Conservation (phyloP, 2,888 invertebrate species). For the Ashinkailepas kermadecensis region DNA sequence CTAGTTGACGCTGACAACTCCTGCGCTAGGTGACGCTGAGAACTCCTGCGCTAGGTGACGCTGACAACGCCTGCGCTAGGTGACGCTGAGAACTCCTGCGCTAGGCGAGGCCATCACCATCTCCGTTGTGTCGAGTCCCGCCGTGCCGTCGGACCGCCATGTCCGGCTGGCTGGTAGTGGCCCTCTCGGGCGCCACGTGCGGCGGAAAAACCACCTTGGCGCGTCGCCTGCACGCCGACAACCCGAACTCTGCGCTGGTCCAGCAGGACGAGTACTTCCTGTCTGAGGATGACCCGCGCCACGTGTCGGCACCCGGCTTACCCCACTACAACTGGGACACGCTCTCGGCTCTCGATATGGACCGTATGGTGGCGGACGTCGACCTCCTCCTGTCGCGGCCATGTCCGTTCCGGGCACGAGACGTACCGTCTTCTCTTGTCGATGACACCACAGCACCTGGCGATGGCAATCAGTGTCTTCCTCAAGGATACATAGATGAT, state of each 20-base stretch:
- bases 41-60: too few relatives aligned
- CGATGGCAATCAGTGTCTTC: too few relatives aligned
- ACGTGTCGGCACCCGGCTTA: constrained; percentile 29
- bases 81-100: too few relatives aligned
- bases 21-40: too few relatives aligned
- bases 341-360: constrained; percentile 63
- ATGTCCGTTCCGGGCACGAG: too few relatives aligned
- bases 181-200: constrained; percentile 72
- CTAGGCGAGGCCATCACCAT: too few relatives aligned
- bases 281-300: constrained; percentile 30
- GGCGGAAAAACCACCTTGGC: constrained; percentile 74
- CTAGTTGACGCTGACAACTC: too few relatives aligned
- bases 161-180: constrained; percentile 55
- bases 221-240: constrained; percentile 44
- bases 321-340: constrained; percentile 39
- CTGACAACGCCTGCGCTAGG: too few relatives aligned
- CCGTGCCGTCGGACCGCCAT: constrained; percentile 34
- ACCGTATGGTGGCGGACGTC: constrained; percentile 58
- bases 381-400: not conserved
- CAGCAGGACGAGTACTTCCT: constrained; percentile 34
- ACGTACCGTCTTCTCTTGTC: too few relatives aligned
- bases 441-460: too few relatives aligned
- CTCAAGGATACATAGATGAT: too few relatives aligned
- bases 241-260: constrained; percentile 27
- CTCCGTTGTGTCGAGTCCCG: too few relatives aligned